A percentile compares a stretch with the other conserved stretches of the same genome.
These are phyloP conservation scores for Gymnobelideus leadbeateri DNA, from an alignment of 2,113 vertebrate genomes.

Conservation along the genomic window DNA sequence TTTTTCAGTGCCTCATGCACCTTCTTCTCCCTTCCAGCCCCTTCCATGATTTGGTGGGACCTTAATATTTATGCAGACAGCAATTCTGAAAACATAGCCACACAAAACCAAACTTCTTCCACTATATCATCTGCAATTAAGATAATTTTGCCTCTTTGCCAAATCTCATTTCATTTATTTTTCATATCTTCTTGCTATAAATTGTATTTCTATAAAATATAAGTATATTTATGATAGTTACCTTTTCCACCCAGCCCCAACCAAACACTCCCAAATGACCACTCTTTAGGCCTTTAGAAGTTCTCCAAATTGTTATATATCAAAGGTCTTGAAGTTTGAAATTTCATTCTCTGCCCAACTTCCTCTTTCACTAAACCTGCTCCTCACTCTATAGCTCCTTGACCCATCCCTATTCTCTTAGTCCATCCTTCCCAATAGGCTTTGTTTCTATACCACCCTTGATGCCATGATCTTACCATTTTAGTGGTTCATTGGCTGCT, in stretches of 20 bases:
- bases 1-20: background rate
- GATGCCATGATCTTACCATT: background rate
- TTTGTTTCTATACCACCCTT: background rate
- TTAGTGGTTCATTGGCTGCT: background rate
- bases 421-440: background rate
- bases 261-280: background rate
- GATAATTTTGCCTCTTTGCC: background rate
- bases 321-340: background rate
- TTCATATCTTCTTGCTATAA: background rate
- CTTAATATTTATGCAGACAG: background rate
- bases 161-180: background rate
- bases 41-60: background rate
- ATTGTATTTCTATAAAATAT: background rate
- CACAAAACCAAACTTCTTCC: background rate
- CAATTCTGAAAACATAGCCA: background rate
- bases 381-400: background rate
- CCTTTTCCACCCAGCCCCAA: background rate
- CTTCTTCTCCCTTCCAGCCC: background rate
- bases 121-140: background rate
- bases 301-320: background rate
- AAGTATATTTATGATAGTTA: background rate
- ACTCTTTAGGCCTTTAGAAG: background rate
- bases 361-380: background rate
- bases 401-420: background rate
- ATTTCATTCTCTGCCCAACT: background rate